Evolutionary conservation across 2,797 vertebrate genomes (phyloP).

Genomic region (Glyptemys insculpta): DNA sequence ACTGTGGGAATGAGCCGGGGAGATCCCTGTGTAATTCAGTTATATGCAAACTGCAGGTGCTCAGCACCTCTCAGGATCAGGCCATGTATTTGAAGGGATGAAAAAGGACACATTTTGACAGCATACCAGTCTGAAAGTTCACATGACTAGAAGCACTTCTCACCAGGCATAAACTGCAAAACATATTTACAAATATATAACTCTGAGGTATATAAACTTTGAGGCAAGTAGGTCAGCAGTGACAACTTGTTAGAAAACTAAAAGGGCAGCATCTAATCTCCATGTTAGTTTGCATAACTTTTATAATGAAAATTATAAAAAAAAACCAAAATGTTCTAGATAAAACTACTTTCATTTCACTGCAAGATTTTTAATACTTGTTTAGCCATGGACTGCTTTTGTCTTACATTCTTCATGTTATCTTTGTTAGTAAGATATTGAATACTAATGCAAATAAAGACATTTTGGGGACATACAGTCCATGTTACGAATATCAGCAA

Average conservation of each 20-base stretch:
- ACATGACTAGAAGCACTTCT: not conserved
- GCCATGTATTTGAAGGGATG: not conserved
- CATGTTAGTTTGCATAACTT: not conserved
- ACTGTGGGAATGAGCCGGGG: not conserved
- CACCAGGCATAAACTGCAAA: not conserved
- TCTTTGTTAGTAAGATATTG: rapidly evolving
- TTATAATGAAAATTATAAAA: not conserved
- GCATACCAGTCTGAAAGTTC: not conserved
- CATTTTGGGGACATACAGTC: no score
- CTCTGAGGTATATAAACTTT: not conserved
- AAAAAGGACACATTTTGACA: not conserved
- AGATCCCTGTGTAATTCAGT: not conserved
- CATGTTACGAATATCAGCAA: not conserved
- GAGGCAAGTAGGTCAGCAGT: not conserved
- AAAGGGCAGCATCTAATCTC: not conserved
- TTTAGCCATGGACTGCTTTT: not conserved
- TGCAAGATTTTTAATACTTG: not conserved
- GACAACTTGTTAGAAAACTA: not conserved
- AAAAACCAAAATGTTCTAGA: not conserved
- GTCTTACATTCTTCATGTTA: not conserved
- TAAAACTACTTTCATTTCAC: not conserved
- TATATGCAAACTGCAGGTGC: not conserved
- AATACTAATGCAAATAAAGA: not conserved
- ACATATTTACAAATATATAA: not conserved
- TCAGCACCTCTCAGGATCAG: not conserved